Conservation (phyloP, 2,888 invertebrate genomes). For the Ormyrus pomaceus region DNA sequence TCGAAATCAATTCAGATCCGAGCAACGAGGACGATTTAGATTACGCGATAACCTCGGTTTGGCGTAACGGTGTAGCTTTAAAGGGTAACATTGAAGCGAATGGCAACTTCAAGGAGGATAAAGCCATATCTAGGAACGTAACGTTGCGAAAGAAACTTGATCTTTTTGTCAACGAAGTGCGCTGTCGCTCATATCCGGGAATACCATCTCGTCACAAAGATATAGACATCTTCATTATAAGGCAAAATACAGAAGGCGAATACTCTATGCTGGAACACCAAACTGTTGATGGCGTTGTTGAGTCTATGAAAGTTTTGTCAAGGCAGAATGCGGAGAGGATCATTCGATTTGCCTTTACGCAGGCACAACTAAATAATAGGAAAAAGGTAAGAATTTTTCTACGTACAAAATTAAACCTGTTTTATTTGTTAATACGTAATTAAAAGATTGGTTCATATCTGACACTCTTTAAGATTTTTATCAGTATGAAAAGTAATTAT, state of each 20-base stretch:
- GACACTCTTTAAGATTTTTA: no score
- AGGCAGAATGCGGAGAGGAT: constrained; percentile 91
- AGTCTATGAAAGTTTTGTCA: constrained; percentile 96
- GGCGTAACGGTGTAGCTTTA: constrained; percentile 95
- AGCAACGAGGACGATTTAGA: constrained; percentile 91
- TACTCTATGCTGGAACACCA: constrained; percentile 99
- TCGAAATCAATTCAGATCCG: constrained; percentile 89
- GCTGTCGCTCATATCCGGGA: constrained; percentile 92
- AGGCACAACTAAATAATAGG: constrained; percentile 87
- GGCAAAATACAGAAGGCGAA: constrained; percentile 99
- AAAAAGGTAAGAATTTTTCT: constrained; percentile 81
- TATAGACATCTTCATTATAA: constrained; percentile 90
- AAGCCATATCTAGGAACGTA: constrained; percentile 93
- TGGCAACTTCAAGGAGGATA: constrained; percentile 86
- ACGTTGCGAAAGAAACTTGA: constrained; percentile 94
- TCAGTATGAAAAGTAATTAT: no score
- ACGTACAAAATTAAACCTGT: no score
- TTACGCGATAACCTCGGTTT: constrained; percentile 95
- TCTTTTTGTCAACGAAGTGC: constrained; percentile 93
- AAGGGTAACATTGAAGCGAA: constrained; percentile 96
- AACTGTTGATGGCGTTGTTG: constrained; percentile 92
- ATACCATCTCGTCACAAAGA: constrained; percentile 88
- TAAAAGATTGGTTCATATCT: no score
- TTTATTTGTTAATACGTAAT: no score
- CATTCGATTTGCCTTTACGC: constrained; percentile 96